Conservation (phyloP, 2,113 vertebrate genomes). For the Cheirogaleus medius region DNA sequence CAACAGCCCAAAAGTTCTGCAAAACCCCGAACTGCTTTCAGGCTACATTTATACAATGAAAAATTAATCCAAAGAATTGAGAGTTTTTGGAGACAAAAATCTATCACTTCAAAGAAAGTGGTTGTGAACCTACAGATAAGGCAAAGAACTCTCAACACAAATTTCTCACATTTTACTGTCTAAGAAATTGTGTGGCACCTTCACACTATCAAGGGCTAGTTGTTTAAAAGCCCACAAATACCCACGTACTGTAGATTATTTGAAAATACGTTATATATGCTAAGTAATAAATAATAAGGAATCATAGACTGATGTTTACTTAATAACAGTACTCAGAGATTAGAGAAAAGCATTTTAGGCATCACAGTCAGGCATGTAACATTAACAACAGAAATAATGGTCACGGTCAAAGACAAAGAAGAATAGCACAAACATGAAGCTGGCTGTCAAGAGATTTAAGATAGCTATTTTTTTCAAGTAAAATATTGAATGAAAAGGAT, state of each 20-base stretch:
- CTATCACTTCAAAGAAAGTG: not conserved
- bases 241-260: not conserved
- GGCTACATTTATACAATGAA: not conserved
- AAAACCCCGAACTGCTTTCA: not conserved
- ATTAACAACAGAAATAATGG: not conserved
- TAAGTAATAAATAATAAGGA: not conserved
- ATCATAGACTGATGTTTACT: not conserved
- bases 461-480: not conserved
- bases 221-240: constrained; percentile 20
- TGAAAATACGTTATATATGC: not conserved
- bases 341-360: not conserved
- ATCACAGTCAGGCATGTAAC: not conserved
- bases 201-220: not conserved
- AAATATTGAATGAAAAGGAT: constrained; percentile 20
- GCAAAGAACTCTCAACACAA: not conserved
- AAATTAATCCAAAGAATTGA: not conserved
- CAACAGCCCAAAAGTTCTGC: not conserved
- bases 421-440: not conserved
- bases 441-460: not conserved
- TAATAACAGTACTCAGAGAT: not conserved
- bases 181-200: not conserved
- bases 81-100: not conserved
- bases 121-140: not conserved
- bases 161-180: not conserved
- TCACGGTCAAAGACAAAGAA: not conserved